Evolutionary conservation across 2,888 invertebrate genomes (phyloP).

Genomic region (Lasioglossum malachurum): DNA sequence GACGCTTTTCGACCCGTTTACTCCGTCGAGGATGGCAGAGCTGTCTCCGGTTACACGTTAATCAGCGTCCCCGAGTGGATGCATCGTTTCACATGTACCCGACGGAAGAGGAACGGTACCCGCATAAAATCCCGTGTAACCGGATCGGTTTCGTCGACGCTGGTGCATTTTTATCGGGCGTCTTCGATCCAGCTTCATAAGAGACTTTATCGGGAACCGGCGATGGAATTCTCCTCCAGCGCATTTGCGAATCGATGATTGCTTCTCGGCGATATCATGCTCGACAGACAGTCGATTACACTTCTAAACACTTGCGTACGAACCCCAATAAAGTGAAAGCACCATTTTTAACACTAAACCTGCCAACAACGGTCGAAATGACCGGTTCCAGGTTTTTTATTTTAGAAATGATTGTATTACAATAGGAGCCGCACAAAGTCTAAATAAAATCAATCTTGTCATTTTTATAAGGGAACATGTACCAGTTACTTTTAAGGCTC

Average conservation of each 20-base stretch:
- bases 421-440: too few relatives aligned
- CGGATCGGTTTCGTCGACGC: background rate
- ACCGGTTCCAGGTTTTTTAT: too few relatives aligned
- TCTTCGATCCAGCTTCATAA: conserved; percentile 36
- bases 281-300: conserved; percentile 18
- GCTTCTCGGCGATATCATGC: conserved; percentile 50
- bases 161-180: conserved; percentile 34
- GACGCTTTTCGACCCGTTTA: background rate
- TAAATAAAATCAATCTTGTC: too few relatives aligned
- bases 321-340: background rate
- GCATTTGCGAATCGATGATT: conserved; percentile 61
- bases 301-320: background rate
- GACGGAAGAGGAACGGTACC: background rate
- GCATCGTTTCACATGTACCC: background rate
- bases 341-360: background rate
- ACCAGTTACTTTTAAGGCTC: too few relatives aligned
- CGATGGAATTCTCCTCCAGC: conserved; percentile 40
- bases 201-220: conserved; percentile 45
- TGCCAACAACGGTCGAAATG: too few relatives aligned
- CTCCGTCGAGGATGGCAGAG: background rate
- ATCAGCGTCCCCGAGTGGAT: background rate
- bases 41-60: background rate
- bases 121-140: conserved; percentile 42
- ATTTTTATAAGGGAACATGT: too few relatives aligned
- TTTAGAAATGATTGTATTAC: too few relatives aligned